phyloP scores from a whole-genome alignment of 2,113 vertebrate genomes.

The Tragelaphus imberbis region DNA sequence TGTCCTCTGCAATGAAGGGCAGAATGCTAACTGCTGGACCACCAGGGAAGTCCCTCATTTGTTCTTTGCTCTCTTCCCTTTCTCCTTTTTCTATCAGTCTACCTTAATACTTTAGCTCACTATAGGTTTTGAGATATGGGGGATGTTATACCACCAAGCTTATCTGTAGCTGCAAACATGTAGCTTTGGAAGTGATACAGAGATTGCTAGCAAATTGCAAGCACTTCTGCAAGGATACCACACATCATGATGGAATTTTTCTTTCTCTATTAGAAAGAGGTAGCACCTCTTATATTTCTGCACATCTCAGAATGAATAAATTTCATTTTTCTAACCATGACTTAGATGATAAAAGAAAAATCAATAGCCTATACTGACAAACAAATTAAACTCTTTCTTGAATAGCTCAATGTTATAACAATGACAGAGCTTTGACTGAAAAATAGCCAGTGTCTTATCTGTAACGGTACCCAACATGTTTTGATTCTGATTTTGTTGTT shows the following conservation, averaged over 20 bases:
- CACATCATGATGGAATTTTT: rapidly evolving
- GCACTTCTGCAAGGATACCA: background rate
- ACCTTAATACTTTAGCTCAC: background rate
- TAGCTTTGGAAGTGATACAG: background rate
- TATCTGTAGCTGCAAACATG: rapidly evolving
- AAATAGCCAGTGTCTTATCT: background rate
- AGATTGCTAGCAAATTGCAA: no score
- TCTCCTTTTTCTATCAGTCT: background rate
- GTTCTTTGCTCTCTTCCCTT: background rate
- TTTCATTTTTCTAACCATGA: background rate
- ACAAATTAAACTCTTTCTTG: background rate
- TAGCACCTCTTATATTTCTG: background rate
- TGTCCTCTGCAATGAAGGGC: background rate
- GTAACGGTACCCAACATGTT: background rate
- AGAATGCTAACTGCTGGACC: background rate
- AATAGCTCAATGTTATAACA: background rate
- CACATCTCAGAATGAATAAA: background rate
- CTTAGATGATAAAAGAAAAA: background rate
- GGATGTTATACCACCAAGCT: no score
- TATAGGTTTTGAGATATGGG: background rate
- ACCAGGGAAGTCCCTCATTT: background rate
- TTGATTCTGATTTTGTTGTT: background rate
- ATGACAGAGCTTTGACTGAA: background rate
- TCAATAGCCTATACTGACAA: no score
- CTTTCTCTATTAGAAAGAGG: background rate